Evolutionary conservation across 2,888 invertebrate genomes (phyloP).

Genomic region (Apotomis capreana): DNA sequence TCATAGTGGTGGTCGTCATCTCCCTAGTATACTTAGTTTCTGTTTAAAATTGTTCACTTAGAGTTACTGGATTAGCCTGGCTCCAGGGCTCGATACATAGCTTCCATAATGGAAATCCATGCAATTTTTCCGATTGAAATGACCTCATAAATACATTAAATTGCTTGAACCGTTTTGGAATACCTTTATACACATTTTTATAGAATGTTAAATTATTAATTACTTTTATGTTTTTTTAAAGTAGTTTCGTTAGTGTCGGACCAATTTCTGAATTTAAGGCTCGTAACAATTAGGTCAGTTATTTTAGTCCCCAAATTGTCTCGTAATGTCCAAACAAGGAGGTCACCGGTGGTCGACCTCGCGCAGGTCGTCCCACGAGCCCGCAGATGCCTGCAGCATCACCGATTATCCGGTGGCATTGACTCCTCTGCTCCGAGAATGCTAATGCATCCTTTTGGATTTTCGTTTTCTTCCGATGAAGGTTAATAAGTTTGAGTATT

Average conservation of each 20-base stretch:
- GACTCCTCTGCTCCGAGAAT: slow-evolving; percentile 27
- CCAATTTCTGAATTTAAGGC: neutral
- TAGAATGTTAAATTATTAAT: no score
- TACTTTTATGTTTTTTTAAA: no score
- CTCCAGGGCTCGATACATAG: no score
- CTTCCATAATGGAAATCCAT: no score
- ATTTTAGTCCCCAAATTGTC: slow-evolving; percentile 7
- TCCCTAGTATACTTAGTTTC: no score
- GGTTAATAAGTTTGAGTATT: neutral
- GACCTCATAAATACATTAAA: no score
- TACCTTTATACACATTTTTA: no score
- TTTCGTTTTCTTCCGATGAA: neutral
- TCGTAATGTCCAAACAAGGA: slow-evolving; percentile 2
- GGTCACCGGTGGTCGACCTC: slow-evolving; percentile 23
- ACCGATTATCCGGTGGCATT: slow-evolving; percentile 34
- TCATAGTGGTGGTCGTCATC: no score
- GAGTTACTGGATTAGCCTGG: no score
- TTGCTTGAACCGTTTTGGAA: no score
- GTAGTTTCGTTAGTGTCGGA: neutral
- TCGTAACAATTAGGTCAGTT: neutral
- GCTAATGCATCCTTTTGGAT: slow-evolving; percentile 32
- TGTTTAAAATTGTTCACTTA: no score
- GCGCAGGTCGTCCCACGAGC: neutral
- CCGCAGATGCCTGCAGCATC: slow-evolving; percentile 30
- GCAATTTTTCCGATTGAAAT: no score